Percentiles rank a stretch among this genome's conserved stretches.
phyloP scores from a whole-genome alignment of 2,797 vertebrate species.

The Acomys russatus region DNA sequence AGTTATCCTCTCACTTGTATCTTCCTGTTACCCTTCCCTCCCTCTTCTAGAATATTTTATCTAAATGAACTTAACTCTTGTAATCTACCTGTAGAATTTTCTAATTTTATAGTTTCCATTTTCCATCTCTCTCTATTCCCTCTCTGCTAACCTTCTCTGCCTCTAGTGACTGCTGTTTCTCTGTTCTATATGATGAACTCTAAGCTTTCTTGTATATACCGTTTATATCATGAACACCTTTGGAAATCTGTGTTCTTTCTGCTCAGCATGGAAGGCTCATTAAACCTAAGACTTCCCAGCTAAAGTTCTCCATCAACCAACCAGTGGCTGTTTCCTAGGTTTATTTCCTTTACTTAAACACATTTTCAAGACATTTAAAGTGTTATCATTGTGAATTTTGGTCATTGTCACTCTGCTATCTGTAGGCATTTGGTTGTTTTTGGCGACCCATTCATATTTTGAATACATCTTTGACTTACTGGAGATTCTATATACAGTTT shows the following conservation, averaged over 20 bases:
- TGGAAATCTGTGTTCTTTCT: not conserved
- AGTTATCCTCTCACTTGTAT: too few relatives aligned
- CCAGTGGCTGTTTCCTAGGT: not conserved
- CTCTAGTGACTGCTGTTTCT: not conserved
- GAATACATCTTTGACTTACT: not conserved
- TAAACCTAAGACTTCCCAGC: not conserved
- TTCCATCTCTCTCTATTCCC: not conserved
- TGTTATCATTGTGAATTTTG: slow-evolving; percentile 57
- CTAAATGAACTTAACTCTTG: not conserved
- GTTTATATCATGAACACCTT: not conserved
- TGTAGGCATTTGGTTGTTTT: slow-evolving; percentile 53
- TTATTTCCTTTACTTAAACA: slow-evolving; percentile 51
- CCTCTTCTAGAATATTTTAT: not conserved
- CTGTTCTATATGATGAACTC: not conserved
- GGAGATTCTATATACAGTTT: not conserved
- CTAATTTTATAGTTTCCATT: not conserved
- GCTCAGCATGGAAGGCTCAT: not conserved
- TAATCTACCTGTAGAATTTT: not conserved
- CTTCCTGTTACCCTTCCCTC: too few relatives aligned
- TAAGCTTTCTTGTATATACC: not conserved
- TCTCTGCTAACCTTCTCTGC: not conserved
- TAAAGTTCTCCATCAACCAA: slow-evolving; percentile 8
- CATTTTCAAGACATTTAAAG: not conserved
- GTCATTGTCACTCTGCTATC: not conserved
- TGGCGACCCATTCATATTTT: slow-evolving; percentile 18